Conservation (phyloP, 2,888 invertebrate species). For the Liopterus haemorrhoidalis region DNA sequence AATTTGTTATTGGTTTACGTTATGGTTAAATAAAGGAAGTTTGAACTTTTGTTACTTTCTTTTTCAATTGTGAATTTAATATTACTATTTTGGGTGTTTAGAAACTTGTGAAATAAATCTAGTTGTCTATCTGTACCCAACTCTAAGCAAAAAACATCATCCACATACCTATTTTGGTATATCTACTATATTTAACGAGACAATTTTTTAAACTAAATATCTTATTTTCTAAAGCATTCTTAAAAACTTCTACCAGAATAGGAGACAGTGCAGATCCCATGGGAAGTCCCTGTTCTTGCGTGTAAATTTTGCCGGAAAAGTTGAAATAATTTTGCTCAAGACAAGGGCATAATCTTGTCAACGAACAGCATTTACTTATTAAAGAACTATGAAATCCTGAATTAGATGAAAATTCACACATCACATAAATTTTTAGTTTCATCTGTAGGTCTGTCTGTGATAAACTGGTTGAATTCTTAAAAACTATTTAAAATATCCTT, state of each 20-base stretch:
- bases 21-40: constrained; percentile 12
- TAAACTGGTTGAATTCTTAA: no score
- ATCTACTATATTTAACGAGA: neutral
- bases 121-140: constrained; percentile 14
- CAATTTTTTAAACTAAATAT: constrained; percentile 1
- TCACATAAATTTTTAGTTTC: no score
- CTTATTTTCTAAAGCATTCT: constrained; percentile 7
- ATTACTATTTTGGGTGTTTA: constrained; percentile 5
- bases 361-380: no score
- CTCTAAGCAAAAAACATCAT: constrained; percentile 13
- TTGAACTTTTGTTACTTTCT: constrained; percentile 1
- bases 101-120: constrained; percentile 1
- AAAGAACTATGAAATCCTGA: no score
- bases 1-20: constrained; percentile 3
- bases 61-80: constrained; percentile 14
- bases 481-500: no score
- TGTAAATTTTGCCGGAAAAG: constrained; percentile 2
- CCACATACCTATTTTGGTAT: constrained; percentile 13
- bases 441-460: no score
- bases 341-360: no score
- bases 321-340: constrained; percentile 13
- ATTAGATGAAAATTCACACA: no score
- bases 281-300: constrained; percentile 1
- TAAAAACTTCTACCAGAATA: constrained; percentile 7
- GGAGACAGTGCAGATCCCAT: constrained; percentile 12